Base-by-base conservation (phyloP, 2,888 invertebrate genomes). In the Melieria omissa region DNA sequence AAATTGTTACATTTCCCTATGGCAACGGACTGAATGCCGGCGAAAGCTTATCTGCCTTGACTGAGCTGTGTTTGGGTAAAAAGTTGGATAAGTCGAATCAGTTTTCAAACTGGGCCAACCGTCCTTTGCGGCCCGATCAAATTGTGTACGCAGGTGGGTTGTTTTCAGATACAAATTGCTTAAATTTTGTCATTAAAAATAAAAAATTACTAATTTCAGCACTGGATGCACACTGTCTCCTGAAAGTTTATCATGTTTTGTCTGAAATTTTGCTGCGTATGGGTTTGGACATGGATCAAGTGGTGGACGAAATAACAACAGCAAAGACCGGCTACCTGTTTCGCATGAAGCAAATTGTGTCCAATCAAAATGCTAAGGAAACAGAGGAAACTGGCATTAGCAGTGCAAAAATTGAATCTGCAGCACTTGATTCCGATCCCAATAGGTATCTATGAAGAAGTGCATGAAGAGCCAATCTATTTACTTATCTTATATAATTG, bases 51-150 rank as follows among this genome's bases (percentile, higher is more conserved):
- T 92, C 92, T 80, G 91, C 91, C 75, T 87, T 96, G 71, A 93
- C 95, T 0, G 90, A 93, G 81, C 88, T 91, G 55, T 94, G 94
- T 83, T 90, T 95, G 81, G 95, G 95, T 6, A 88, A 90, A 69
- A 91, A 92, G 60, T 86, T 97, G 57, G 91, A 95, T 86, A 97
- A 97, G 86, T 91, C 92, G n/a, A 95, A 96, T 87, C 96, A 96
- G 82, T 94, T 95, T 87, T 95, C 95, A 0, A 95, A 96, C 86
- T 97, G 96, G 96, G 94, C 95, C 81, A 90, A 92, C 78, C 89
- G 96, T 77, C 96, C 96, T 9, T 83, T 97, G 66, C 88, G 95
- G 63, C 88, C 89, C 57, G 92, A 92, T 73, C 96, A 97, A 88
- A 90, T 95, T 72, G 86, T 88, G 58, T 96, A 96, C 88, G 96